Base-by-base conservation (phyloP, 2,113 vertebrate genomes). In the Chlamydotis undulata region DNA sequence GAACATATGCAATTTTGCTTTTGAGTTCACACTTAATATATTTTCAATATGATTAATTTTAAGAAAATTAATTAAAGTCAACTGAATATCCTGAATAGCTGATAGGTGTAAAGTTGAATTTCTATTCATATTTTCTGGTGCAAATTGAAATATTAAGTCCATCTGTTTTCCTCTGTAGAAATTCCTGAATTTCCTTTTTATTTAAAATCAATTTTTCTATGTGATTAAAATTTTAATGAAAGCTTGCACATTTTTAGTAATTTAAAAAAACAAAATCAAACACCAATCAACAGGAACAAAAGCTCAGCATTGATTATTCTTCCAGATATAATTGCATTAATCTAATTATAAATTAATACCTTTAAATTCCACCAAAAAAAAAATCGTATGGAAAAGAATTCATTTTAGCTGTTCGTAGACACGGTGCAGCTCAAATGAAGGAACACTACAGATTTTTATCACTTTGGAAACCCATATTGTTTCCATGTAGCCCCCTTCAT, bases 51-150 rank as follows among this genome's bases (percentile, higher is more conserved):
- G 61, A 52, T 60, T 86, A 69, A 89, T 56, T 73, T 84, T 71
- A 71, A 75, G 59, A 89, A 92, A 92, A 89, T 77, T 55, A 71
- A 89, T 74, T 90, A 47, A 76, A 65, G 53, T 82, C 50, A 77
- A 60, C 31, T 29, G 16, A 83, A 71, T 84, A 83, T 52, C 61
- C 39, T 75, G 63, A 71, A 78, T 61, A 55, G 13, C 14, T 84
- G 52, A 28, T 43, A 67, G 19, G 7, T 24, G 29, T 17, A 55
- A 56, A 89, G 52, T 9, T 87, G 47, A 96, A 87, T 77, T 85
- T 39, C 28, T 81, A 39, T n/a, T 37, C 60, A 4, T 45, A n/a
- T 28, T 57, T 70, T 91, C 56, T 43, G 19, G 24, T 63, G 47
- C 23, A 89, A 93, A 87, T 17, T 93, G 52, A 91, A 94, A 91